These are phyloP conservation scores for Leptocoma aspasia DNA, from an alignment of 2,113 vertebrate genomes.

Conservation along the genomic window DNA sequence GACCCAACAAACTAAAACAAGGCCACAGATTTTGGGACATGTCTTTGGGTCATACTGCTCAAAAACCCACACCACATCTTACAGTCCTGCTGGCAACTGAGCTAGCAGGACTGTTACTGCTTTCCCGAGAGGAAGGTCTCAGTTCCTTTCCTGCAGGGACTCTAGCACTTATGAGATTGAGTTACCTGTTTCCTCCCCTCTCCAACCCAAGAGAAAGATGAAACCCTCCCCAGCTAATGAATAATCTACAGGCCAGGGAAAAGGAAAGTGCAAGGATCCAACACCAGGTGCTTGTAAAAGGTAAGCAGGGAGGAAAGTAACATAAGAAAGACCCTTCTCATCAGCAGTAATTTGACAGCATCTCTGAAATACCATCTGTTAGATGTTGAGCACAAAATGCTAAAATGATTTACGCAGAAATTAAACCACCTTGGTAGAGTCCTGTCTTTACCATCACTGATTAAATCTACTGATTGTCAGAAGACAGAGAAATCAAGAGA, in stretches of 20 bases:
- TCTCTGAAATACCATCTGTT: background rate
- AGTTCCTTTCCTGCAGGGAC: background rate
- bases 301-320: background rate
- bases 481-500: background rate
- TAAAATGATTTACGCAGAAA: background rate
- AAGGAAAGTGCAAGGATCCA: background rate
- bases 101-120: background rate
- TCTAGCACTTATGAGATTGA: background rate
- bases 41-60: background rate
- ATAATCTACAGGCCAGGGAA: background rate
- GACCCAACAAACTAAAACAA: background rate
- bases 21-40: background rate
- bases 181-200: background rate
- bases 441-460: background rate
- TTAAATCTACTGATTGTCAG: background rate
- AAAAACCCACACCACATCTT: background rate
- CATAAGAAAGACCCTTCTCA: background rate
- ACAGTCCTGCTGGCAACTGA: background rate
- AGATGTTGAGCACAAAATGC: background rate
- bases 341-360: background rate
- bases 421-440: background rate
- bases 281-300: background rate
- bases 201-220: background rate
- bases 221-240: background rate
- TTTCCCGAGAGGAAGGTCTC: background rate